These are phyloP conservation scores for Ophion costatus DNA, from an alignment of 2,888 invertebrate species.

Conservation along the genomic window DNA sequence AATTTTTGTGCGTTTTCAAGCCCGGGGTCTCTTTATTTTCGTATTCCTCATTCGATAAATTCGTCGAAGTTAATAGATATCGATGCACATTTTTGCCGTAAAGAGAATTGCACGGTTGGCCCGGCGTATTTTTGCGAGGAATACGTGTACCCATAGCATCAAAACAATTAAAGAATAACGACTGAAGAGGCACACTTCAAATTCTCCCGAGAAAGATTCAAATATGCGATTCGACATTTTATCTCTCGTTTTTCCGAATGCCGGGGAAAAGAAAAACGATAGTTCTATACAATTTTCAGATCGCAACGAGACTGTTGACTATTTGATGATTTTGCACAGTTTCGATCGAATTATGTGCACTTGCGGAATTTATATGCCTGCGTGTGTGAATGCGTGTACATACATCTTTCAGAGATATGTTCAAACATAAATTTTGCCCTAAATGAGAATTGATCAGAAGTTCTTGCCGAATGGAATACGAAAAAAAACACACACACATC, in stretches of 20 bases:
- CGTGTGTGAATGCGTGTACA: conserved; percentile 15
- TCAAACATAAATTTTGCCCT: conserved; percentile 37
- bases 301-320: conserved; percentile 71
- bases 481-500: conserved; percentile 27
- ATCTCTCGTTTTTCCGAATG: conserved; percentile 2
- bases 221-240: conserved; percentile 10
- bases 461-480: conserved; percentile 67
- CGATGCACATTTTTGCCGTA: neutral
- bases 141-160: neutral
- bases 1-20: conserved; percentile 6
- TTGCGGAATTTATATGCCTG: conserved; percentile 22
- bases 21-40: neutral
- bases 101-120: neutral
- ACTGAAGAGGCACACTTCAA: neutral
- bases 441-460: conserved; percentile 56
- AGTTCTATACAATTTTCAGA: conserved; percentile 63
- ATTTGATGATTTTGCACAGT: conserved; percentile 69
- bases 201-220: neutral
- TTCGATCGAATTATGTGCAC: conserved; percentile 48
- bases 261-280: neutral
- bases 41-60: neutral
- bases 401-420: conserved; percentile 43
- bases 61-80: neutral
- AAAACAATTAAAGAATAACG: neutral
- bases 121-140: neutral